Percentiles rank a stretch among this genome's conserved stretches.
phyloP scores from a whole-genome alignment of 2,113 vertebrate species.

The Heliornis fulica region DNA sequence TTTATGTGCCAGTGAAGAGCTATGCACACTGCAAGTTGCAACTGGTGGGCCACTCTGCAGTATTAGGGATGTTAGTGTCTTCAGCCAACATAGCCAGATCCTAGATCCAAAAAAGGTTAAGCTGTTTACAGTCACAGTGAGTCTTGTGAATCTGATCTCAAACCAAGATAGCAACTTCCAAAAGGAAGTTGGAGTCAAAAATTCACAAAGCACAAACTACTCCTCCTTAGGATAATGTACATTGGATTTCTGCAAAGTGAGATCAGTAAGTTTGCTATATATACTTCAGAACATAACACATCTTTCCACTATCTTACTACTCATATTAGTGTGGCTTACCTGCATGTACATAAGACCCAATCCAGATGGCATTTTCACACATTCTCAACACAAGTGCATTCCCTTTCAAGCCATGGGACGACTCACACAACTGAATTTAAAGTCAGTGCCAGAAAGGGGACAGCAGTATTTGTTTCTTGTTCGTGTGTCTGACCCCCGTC shows the following conservation, averaged over 20 bases:
- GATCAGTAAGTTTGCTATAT: neutral
- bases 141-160: neutral
- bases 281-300: neutral
- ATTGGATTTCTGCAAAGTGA: neutral
- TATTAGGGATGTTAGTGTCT: neutral
- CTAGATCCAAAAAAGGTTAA: neutral
- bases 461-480: neutral
- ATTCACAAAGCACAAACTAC: neutral
- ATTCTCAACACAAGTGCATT: neutral
- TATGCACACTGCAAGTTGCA: neutral
- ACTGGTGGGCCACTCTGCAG: neutral
- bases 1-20: neutral
- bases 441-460: neutral
- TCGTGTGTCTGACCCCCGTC: neutral
- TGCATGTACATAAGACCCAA: neutral
- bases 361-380: neutral
- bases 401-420: neutral
- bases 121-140: neutral
- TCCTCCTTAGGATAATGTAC: accelerated
- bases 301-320: neutral
- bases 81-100: neutral
- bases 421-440: neutral
- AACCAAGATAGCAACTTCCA: neutral
- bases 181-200: neutral
- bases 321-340: neutral